These are phyloP conservation scores for Sweltsa coloradensis DNA, from an alignment of 1,140 invertebrate species.

Conservation along the genomic window DNA sequence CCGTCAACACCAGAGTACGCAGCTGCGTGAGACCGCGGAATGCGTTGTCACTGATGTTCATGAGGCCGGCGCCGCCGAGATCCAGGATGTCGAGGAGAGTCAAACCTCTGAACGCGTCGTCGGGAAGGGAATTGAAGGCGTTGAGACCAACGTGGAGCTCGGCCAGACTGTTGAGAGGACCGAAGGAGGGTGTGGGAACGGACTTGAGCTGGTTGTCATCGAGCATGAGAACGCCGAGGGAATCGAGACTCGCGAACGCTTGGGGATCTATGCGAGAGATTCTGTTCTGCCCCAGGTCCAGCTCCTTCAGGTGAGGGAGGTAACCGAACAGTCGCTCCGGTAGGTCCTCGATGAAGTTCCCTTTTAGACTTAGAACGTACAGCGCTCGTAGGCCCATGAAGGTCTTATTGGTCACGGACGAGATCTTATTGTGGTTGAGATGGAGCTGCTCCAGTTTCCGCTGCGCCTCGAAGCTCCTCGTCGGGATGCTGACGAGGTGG, in stretches of 20 bases:
- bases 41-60: slow-evolving; percentile 58
- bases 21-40: slow-evolving; percentile 62
- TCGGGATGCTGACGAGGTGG: slow-evolving; percentile 63
- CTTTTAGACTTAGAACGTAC: slow-evolving; percentile 64
- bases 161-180: slow-evolving; percentile 56
- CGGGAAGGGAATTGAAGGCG: slow-evolving; percentile 55
- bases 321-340: slow-evolving; percentile 60
- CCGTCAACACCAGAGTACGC: slow-evolving; percentile 59
- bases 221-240: slow-evolving; percentile 64
- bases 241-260: slow-evolving; percentile 63
- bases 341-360: slow-evolving; percentile 70
- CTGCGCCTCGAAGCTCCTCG: slow-evolving; percentile 63
- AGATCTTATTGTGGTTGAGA: slow-evolving; percentile 74
- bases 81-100: slow-evolving; percentile 61
- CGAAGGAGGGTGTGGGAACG: slow-evolving; percentile 59
- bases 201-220: slow-evolving; percentile 71
- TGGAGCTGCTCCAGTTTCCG: slow-evolving; percentile 69
- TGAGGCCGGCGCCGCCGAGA: slow-evolving; percentile 62
- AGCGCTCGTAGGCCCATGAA: slow-evolving; percentile 65
- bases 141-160: slow-evolving; percentile 77
- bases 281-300: slow-evolving; percentile 78
- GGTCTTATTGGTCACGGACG: slow-evolving; percentile 59
- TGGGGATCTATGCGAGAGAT: slow-evolving; percentile 65
- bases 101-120: slow-evolving; percentile 62
- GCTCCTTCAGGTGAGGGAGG: slow-evolving; percentile 61